Evolutionary conservation across 2,113 vertebrate species (phyloP), one percentile per base, ranked within the genome.

Genomic region (Egretta garzetta): DNA sequence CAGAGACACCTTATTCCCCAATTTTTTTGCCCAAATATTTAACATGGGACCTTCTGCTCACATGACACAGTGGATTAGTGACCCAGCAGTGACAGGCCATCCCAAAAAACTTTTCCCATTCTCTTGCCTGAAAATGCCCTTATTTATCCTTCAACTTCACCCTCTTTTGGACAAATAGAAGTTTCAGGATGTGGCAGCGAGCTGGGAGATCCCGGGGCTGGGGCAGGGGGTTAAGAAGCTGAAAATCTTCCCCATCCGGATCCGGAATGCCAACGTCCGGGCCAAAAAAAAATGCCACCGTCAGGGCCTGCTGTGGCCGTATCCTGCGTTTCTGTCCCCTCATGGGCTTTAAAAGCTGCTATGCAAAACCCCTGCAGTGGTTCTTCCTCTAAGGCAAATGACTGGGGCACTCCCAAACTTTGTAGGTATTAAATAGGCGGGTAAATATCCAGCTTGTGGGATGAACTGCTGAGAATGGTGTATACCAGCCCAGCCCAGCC

Each of bases 201-300:
- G 26, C 15, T 0, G 6, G 73, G 27, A 45, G 33, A 27, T 45
- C 8, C 32, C 0, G 0, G 53, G 30, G n/a, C 35, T 64, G 64
- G 24, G 1, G 7, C 1, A 1, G 53, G n/a, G 60, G 72, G 77
- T 77, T 14, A 60, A 94, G 74, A 59, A 45, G 45, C 30, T 72
- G 59, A 56, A 73, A 68, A 68, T 79, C 41, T 37, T 79, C 59
- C 72, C 53, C 7, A 2, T 20, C 24, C 1, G 1, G 77, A 32
- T 35, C 12, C 32, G 39, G 58, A 35, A 17, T 70, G 56, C 33
- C 55, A 12, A 14, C 33, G 26, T 5, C n/a, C 37, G 66, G 59
- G 59, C 39, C 66, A n/a, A n/a, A n/a, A n/a, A n/a, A n/a, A n/a
- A n/a, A n/a, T n/a, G 56, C 33, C 55, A 12, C 18, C 33, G 26